phyloP scores from a whole-genome alignment of 1,140 invertebrate species.

The Charaxes varanes region DNA sequence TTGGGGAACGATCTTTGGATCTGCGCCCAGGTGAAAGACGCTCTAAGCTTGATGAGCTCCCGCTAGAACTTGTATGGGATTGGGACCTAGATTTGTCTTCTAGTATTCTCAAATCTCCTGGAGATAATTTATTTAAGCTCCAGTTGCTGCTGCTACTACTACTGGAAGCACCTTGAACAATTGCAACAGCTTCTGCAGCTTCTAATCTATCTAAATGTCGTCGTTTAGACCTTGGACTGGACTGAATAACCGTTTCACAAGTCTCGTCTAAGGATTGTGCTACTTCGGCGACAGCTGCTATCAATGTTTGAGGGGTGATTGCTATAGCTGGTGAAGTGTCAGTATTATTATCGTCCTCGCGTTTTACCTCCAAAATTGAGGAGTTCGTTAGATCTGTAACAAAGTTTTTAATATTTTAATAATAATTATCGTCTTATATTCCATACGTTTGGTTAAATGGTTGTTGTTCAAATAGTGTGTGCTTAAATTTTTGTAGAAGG shows the following conservation, averaged over 20 bases:
- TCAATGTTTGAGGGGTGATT: conserved; percentile 51
- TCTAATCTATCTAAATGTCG: conserved; percentile 68
- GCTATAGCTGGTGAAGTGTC: conserved; percentile 26
- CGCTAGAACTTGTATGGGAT: conserved; percentile 70
- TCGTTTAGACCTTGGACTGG: conserved; percentile 73
- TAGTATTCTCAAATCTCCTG: conserved; percentile 72
- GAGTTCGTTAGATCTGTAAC: conserved; percentile 42
- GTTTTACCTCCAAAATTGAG: conserved; percentile 26
- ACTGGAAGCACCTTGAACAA: conserved; percentile 66
- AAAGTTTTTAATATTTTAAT: not conserved
- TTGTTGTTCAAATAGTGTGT: not conserved
- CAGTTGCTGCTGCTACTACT: conserved; percentile 71
- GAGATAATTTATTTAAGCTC: conserved; percentile 71
- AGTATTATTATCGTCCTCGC: too few species aligned
- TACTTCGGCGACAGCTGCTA: conserved; percentile 80
- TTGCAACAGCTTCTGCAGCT: conserved; percentile 63
- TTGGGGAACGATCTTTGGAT: conserved; percentile 71
- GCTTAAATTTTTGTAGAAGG: not conserved
- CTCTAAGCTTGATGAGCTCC: conserved; percentile 70
- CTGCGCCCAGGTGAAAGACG: conserved; percentile 66
- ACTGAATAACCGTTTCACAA: conserved; percentile 78
- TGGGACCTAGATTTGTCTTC: conserved; percentile 72
- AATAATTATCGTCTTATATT: not conserved
- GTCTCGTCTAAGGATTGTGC: conserved; percentile 80
- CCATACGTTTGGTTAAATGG: not conserved